These are phyloP conservation scores for Nemapogon koenigi DNA, from an alignment of 2,888 invertebrate genomes.

Conservation along the genomic window DNA sequence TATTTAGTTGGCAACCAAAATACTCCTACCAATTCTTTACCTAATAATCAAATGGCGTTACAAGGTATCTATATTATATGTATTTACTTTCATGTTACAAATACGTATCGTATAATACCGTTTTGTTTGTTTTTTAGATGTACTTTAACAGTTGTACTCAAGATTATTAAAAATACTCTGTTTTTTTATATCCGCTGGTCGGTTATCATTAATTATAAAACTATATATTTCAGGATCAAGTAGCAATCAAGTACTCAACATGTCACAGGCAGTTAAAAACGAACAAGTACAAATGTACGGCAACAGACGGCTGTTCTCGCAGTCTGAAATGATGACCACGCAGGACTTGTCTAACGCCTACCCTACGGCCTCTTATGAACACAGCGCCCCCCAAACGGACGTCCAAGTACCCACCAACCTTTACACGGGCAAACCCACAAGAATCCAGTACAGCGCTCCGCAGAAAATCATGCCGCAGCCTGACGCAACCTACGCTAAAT, in stretches of 20 bases:
- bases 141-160: too few relatives aligned
- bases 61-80: too few relatives aligned
- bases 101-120: too few relatives aligned
- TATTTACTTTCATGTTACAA: too few relatives aligned
- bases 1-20: constrained; percentile 32
- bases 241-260: constrained; percentile 42
- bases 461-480: constrained; percentile 34
- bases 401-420: constrained; percentile 28
- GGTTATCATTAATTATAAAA: too few relatives aligned
- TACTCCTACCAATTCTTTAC: constrained; percentile 37
- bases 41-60: constrained; percentile 52
- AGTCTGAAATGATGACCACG: constrained; percentile 37
- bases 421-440: constrained; percentile 31
- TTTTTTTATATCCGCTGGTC: too few relatives aligned
- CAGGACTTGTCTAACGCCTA: constrained; percentile 40
- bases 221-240: constrained; percentile 32
- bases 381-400: constrained; percentile 33
- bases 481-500: constrained; percentile 40
- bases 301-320: constrained; percentile 36
- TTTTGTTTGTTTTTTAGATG: too few relatives aligned
- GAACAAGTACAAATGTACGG: constrained; percentile 50
- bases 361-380: constrained; percentile 24
- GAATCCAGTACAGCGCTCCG: constrained; percentile 35
- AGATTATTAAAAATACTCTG: too few relatives aligned
- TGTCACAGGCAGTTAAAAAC: constrained; percentile 28